These are phyloP conservation scores for Corvus moneduloides DNA, from an alignment of 2,113 vertebrate species.

Conservation along the genomic window DNA sequence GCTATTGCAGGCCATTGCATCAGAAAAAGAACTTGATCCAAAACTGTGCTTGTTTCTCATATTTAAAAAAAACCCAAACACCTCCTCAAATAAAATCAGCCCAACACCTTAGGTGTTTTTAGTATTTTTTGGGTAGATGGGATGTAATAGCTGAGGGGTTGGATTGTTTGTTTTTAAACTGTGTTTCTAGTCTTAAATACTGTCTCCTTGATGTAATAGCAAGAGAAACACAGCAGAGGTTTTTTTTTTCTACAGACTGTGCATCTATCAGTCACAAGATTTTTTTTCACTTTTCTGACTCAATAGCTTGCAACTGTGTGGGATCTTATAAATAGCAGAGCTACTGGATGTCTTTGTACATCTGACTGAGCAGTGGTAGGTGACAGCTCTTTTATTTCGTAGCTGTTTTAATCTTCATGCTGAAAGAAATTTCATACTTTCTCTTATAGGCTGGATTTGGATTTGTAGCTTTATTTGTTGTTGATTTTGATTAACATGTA, in stretches of 20 bases:
- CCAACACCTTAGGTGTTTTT: background rate
- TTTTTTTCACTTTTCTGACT: conserved; percentile 57
- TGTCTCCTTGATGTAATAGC: background rate
- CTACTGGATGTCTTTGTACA: background rate
- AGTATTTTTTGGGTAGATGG: background rate
- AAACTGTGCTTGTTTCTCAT: background rate
- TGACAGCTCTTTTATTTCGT: background rate
- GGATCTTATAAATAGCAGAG: conserved; percentile 32
- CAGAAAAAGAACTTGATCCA: conserved; percentile 7
- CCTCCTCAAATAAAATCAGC: background rate
- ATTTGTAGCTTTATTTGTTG: background rate
- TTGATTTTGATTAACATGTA: background rate
- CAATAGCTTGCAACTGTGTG: conserved; percentile 56
- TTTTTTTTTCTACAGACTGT: background rate
- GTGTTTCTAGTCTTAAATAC: background rate
- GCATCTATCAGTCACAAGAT: background rate
- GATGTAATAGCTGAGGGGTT: background rate
- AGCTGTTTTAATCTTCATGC: background rate
- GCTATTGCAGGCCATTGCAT: conserved; percentile 36
- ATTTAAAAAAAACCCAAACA: background rate
- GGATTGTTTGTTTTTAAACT: background rate
- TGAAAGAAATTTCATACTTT: background rate
- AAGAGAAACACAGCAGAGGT: background rate
- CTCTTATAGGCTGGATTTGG: background rate
- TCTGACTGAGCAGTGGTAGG: background rate